phyloP scores from a whole-genome alignment of 1,140 invertebrate genomes.

The Pogonomyrmex barbatus region DNA sequence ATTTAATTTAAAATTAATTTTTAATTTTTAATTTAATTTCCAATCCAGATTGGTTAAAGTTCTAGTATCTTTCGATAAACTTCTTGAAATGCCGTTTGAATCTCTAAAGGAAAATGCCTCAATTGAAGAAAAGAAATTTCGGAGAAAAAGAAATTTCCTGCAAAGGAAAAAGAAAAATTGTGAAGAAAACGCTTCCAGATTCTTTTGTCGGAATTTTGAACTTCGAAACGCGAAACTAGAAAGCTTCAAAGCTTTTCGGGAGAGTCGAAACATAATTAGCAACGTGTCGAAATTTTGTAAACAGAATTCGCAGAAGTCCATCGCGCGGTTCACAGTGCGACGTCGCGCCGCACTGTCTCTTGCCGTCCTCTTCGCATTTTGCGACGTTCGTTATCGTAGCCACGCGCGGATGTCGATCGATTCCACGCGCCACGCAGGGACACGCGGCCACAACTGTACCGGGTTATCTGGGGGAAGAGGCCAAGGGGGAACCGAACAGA shows the following conservation, averaged over 20 bases:
- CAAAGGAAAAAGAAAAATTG: neutral
- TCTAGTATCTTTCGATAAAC: no score
- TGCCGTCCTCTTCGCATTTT: neutral
- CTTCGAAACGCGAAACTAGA: no score
- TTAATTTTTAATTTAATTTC: neutral
- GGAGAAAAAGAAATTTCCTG: neutral
- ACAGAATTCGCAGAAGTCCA: no score
- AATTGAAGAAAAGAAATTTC: neutral
- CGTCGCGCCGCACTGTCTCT: neutral
- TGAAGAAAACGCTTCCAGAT: neutral
- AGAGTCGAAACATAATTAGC: no score
- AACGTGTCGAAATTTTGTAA: no score
- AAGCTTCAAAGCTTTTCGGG: no score
- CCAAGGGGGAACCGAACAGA: no score
- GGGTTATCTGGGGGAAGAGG: slow-evolving; percentile 20
- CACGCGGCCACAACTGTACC: slow-evolving; percentile 30
- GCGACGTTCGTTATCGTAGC: slow-evolving; percentile 37
- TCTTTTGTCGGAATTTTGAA: neutral
- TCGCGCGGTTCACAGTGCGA: no score
- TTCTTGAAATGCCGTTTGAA: neutral
- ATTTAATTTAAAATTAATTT: no score
- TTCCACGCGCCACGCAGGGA: slow-evolving; percentile 23
- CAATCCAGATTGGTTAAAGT: neutral
- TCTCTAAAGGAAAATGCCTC: neutral
- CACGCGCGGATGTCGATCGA: slow-evolving; percentile 52